Conservation (phyloP, 2,797 vertebrate genomes). For the Pipistrellus kuhlii region DNA sequence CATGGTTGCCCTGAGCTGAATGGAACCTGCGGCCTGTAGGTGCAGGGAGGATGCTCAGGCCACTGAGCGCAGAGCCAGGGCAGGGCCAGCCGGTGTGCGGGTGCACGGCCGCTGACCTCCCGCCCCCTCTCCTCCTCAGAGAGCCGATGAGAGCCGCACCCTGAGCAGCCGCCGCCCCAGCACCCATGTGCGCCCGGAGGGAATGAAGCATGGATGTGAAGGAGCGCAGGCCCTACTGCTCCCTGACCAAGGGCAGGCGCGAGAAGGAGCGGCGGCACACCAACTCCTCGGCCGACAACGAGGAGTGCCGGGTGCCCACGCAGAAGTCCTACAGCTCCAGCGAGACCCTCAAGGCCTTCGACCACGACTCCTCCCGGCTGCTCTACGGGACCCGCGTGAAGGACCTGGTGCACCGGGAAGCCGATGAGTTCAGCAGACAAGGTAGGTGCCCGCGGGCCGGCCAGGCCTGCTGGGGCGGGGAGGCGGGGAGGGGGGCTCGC, state of each 20-base stretch:
- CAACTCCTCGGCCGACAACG: conserved; percentile 90
- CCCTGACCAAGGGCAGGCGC: conserved; percentile 96
- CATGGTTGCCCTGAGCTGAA: background rate
- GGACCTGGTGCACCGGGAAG: conserved; percentile 96
- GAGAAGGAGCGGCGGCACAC: conserved; percentile 92
- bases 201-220: conserved; percentile 99
- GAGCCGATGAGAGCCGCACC: conserved; percentile 87
- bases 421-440: conserved; percentile 94
- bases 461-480: background rate
- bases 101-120: background rate
- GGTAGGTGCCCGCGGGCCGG: conserved; percentile 87
- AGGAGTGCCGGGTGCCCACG: conserved; percentile 95
- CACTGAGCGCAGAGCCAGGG: background rate
- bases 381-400: conserved; percentile 96
- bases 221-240: conserved; percentile 98
- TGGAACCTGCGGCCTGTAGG: background rate
- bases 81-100: background rate
- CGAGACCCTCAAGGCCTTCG: conserved; percentile 97
- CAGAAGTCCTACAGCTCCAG: conserved; percentile 99
- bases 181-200: conserved; percentile 91
- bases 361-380: conserved; percentile 96
- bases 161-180: conserved; percentile 73
- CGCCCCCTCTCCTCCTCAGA: conserved; percentile 79
- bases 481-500: too few relatives aligned
- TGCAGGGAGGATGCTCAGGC: background rate